A percentile compares a stretch with the other conserved stretches of the same genome.
Evolutionary conservation across 2,113 vertebrate species (phyloP).

Genomic region (Nothobranchius kuhntae): DNA sequence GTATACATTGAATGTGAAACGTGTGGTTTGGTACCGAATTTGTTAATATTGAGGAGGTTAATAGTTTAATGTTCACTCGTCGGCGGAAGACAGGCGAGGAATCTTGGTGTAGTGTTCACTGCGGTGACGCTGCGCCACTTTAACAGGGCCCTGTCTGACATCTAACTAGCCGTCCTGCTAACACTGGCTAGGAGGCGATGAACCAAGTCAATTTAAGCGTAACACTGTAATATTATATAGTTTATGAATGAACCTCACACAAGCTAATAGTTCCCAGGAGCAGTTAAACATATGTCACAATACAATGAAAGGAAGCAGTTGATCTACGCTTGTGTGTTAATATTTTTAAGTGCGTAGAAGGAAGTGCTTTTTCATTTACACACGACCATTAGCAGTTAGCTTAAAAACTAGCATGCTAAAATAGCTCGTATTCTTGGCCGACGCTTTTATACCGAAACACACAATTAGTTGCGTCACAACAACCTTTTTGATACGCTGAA

Average conservation of each 20-base stretch:
- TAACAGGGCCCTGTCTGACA: slow-evolving; percentile 68
- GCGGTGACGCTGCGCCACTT: slow-evolving; percentile 82
- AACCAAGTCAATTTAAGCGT: slow-evolving; percentile 48
- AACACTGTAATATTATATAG: slow-evolving; percentile 28
- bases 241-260: not conserved
- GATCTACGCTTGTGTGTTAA: slow-evolving; percentile 47
- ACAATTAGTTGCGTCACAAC: not conserved
- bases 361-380: slow-evolving; percentile 72
- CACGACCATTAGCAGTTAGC: slow-evolving; percentile 61
- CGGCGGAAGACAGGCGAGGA: slow-evolving; percentile 47
- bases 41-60: not conserved
- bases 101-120: slow-evolving; percentile 70
- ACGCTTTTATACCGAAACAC: slow-evolving; percentile 26
- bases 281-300: fast-evolving
- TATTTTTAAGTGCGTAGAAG: slow-evolving; percentile 80
- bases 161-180: slow-evolving; percentile 59
- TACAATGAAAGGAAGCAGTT: not conserved
- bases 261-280: not conserved
- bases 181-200: slow-evolving; percentile 46
- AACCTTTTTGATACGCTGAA: not conserved
- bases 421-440: slow-evolving; percentile 24
- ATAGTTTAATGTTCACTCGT: slow-evolving; percentile 21
- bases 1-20: not conserved
- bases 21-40: not conserved
- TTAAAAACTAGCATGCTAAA: slow-evolving; percentile 50